phyloP scores from a whole-genome alignment of 2,797 vertebrate species.

The Centroberyx gerrardi region DNA sequence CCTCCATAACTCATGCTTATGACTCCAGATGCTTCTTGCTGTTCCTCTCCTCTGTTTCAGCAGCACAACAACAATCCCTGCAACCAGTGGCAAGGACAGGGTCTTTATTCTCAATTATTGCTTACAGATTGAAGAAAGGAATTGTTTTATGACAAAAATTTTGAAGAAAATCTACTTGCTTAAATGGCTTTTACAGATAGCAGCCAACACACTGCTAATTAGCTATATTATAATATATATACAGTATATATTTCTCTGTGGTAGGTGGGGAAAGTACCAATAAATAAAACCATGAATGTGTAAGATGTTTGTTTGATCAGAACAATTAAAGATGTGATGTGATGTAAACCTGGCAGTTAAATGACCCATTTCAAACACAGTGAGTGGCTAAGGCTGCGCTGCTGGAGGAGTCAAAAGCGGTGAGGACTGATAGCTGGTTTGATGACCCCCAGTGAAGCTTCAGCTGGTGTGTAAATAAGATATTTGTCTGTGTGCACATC shows the following conservation, averaged over 20 bases:
- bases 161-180: background rate
- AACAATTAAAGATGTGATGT: too few relatives aligned
- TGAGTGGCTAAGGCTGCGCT: background rate
- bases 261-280: too few relatives aligned
- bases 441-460: background rate
- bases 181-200: background rate
- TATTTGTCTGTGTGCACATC: background rate
- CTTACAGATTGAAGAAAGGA: slow-evolving; percentile 25
- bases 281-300: too few relatives aligned
- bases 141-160: background rate
- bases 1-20: slow-evolving; percentile 61
- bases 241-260: too few relatives aligned
- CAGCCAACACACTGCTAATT: too few relatives aligned
- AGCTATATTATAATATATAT: too few relatives aligned
- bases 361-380: background rate
- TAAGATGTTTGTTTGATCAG: too few relatives aligned
- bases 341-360: too few relatives aligned
- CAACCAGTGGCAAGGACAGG: background rate
- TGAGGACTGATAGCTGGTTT: background rate
- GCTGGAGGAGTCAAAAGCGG: background rate
- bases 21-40: slow-evolving; percentile 53
- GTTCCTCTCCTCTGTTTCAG: slow-evolving; percentile 29
- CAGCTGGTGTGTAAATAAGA: background rate
- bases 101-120: slow-evolving; percentile 27
- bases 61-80: slow-evolving; percentile 12